phyloP scores from a whole-genome alignment of 2,888 invertebrate species.

The Arrhopalites spinosus region DNA sequence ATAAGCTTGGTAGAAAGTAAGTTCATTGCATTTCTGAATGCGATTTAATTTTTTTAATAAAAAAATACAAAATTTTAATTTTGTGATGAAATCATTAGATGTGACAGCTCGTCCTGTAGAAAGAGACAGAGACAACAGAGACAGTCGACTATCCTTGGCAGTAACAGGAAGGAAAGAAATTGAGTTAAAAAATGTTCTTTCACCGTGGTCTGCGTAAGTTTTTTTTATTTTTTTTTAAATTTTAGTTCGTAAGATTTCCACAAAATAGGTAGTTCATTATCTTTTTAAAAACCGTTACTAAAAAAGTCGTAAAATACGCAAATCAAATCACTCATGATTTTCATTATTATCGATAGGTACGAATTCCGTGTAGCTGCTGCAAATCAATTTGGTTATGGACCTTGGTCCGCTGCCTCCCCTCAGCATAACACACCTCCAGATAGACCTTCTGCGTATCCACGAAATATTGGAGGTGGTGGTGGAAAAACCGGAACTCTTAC shows the following conservation, averaged over 20 bases:
- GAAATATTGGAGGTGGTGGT: slow-evolving; percentile 87
- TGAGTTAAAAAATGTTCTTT: slow-evolving; percentile 70
- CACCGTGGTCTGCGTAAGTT: slow-evolving; percentile 88
- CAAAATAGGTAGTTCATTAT: too few species aligned
- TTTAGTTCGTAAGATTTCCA: too few species aligned
- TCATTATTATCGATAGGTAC: too few species aligned
- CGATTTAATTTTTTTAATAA: too few species aligned
- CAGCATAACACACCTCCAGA: slow-evolving; percentile 82
- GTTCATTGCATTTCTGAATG: slow-evolving; percentile 39
- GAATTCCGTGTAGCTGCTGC: slow-evolving; percentile 88
- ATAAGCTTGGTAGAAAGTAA: slow-evolving; percentile 68
- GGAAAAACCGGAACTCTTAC: slow-evolving; percentile 94
- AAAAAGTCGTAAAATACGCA: too few species aligned
- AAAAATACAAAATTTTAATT: background rate
- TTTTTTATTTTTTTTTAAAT: too few species aligned
- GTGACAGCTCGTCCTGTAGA: slow-evolving; percentile 7
- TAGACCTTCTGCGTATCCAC: slow-evolving; percentile 76
- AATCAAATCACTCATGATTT: too few species aligned
- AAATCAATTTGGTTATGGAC: slow-evolving; percentile 81
- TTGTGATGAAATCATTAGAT: slow-evolving; percentile 16
- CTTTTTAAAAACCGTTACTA: too few species aligned
- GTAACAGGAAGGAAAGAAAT: slow-evolving; percentile 70
- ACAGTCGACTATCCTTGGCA: background rate
- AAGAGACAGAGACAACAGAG: slow-evolving; percentile 2
- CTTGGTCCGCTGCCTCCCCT: slow-evolving; percentile 81